These are phyloP conservation scores for Lichenostomus cassidix DNA, from an alignment of 2,113 vertebrate genomes.

Conservation along the genomic window DNA sequence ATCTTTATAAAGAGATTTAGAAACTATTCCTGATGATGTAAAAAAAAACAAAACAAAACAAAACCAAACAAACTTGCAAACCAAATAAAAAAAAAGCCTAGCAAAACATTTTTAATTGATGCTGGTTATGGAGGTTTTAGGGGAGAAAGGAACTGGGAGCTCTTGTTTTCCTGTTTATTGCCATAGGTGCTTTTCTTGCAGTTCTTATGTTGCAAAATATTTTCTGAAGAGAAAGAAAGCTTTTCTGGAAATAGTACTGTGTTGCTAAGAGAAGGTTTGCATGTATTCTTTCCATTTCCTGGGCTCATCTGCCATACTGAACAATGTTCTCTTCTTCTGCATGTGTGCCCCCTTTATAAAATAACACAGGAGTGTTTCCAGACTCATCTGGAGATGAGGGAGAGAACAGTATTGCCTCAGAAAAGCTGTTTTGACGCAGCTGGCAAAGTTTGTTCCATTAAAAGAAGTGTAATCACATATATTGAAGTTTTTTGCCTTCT, in stretches of 20 bases:
- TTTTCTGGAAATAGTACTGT: neutral
- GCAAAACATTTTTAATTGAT: neutral
- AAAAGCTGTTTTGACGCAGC: conserved; percentile 1
- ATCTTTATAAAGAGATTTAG: neutral
- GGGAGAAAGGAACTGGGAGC: neutral
- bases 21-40: neutral
- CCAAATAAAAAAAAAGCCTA: neutral
- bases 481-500: conserved; percentile 15
- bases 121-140: neutral
- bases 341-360: neutral
- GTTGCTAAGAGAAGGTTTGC: neutral
- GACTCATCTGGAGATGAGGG: neutral
- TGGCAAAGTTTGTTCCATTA: neutral
- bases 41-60: rapidly evolving
- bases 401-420: neutral
- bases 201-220: neutral
- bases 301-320: neutral
- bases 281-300: neutral
- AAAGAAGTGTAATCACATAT: neutral
- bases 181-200: neutral
- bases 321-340: neutral
- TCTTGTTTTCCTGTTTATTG: neutral
- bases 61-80: neutral
- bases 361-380: neutral
- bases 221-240: neutral